phyloP scores from a whole-genome alignment of 2,888 invertebrate species.

The Acronicta leporina region DNA sequence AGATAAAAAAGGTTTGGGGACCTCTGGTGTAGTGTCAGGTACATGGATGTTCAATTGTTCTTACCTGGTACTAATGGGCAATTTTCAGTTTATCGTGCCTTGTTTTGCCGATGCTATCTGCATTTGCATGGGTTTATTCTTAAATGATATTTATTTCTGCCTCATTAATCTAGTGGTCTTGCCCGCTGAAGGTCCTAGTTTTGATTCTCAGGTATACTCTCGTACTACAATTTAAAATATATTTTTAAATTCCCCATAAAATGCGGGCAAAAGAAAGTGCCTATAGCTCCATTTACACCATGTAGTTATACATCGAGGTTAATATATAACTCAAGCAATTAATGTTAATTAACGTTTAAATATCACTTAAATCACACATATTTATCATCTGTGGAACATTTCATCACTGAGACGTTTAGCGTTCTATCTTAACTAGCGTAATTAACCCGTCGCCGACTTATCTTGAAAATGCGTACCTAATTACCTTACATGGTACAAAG shows the following conservation, averaged over 20 bases:
- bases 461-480: constrained; percentile 56
- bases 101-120: constrained; percentile 16
- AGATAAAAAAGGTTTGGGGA: no score
- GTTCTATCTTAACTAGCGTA: constrained; percentile 62
- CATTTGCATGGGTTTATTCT: no score
- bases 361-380: constrained; percentile 60
- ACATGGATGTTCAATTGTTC: constrained; percentile 37
- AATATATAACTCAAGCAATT: constrained; percentile 48
- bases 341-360: constrained; percentile 51
- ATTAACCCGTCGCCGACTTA: constrained; percentile 60
- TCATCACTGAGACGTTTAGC: constrained; percentile 55
- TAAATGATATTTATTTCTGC: no score
- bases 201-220: no score
- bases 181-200: no score
- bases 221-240: no score
- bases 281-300: constrained; percentile 4
- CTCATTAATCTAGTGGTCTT: no score
- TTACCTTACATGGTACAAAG: constrained; percentile 41
- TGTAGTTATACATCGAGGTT: constrained; percentile 23
- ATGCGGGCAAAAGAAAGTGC: background rate
- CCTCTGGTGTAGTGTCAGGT: constrained; percentile 28
- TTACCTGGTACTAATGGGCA: constrained; percentile 28
- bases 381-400: constrained; percentile 60
- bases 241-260: background rate
- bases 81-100: constrained; percentile 23